Conservation (phyloP, 1,140 invertebrate species). For the Diprion similis region DNA sequence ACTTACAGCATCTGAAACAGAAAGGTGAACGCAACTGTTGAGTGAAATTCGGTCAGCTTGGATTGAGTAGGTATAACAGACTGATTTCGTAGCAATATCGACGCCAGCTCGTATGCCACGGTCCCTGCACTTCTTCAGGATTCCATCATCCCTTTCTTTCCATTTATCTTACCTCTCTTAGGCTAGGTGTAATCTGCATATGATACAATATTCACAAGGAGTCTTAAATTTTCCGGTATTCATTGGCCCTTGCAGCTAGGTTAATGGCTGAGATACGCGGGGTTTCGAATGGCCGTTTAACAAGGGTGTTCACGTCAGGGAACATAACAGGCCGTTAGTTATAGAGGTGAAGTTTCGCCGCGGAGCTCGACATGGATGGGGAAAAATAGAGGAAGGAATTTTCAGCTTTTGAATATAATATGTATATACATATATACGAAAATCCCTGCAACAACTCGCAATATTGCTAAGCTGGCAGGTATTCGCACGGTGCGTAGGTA, state of each 20-base stretch:
- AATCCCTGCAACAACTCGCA: constrained; percentile 4
- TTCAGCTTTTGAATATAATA: too few species aligned
- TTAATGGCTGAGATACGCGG: background rate
- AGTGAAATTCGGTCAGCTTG: too few species aligned
- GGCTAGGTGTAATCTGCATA: background rate
- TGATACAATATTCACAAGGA: background rate
- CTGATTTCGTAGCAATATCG: too few species aligned
- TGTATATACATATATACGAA: background rate
- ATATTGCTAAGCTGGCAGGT: background rate
- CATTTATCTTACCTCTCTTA: too few species aligned
- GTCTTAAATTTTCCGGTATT: background rate
- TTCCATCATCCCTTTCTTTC: too few species aligned
- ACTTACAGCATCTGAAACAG: constrained; percentile 54
- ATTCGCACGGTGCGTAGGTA: background rate
- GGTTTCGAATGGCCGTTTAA: background rate
- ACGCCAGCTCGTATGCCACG: too few species aligned
- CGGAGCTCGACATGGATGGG: too few species aligned
- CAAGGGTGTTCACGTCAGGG: background rate
- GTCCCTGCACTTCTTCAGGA: too few species aligned
- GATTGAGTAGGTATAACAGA: too few species aligned
- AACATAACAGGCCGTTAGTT: background rate
- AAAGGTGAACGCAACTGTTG: constrained; percentile 15
- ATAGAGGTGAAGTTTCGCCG: background rate
- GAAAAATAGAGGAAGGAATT: background rate
- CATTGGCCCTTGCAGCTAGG: background rate